Percentiles rank a stretch among this genome's conserved stretches.
Conservation (phyloP, 2,888 invertebrate genomes). For the Pachymerium ferrugineum region DNA sequence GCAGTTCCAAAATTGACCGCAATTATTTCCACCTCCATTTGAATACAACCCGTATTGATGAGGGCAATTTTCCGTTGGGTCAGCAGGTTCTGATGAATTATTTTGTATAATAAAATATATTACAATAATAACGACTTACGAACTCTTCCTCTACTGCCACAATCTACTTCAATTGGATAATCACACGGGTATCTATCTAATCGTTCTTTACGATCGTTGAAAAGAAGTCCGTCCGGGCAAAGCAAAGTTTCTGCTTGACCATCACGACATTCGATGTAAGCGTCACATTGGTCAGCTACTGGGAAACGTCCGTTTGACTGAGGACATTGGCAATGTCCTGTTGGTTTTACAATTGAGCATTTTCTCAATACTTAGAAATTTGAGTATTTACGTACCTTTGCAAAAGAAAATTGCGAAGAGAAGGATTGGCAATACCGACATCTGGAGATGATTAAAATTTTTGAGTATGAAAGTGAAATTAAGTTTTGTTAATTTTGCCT, state of each 20-base stretch:
- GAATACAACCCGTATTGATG: slow-evolving; percentile 77
- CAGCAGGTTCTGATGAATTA: slow-evolving; percentile 57
- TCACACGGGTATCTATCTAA: slow-evolving; percentile 64
- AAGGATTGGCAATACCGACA: not conserved
- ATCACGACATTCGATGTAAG: slow-evolving; percentile 72
- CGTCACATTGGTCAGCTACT: slow-evolving; percentile 79
- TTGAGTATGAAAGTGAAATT: not conserved
- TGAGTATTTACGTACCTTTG: not conserved
- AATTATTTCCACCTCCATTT: slow-evolving; percentile 67
- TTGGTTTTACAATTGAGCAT: not conserved
- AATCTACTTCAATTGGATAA: slow-evolving; percentile 76
- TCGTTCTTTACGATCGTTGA: slow-evolving; percentile 58
- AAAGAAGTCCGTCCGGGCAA: slow-evolving; percentile 78
- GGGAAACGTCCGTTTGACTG: slow-evolving; percentile 77
- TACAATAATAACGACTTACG: slow-evolving; percentile 60
- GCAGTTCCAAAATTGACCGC: slow-evolving; percentile 75
- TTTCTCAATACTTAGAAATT: not conserved
- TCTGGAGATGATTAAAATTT: not conserved
- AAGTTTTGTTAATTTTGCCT: not conserved
- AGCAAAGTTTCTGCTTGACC: slow-evolving; percentile 70
- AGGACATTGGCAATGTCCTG: slow-evolving; percentile 55
- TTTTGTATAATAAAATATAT: not conserved
- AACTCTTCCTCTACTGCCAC: slow-evolving; percentile 61
- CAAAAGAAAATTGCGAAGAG: not conserved
- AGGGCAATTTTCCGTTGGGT: slow-evolving; percentile 71